Conservation (phyloP, 1,140 invertebrate species). For the Bombus terrestris region DNA sequence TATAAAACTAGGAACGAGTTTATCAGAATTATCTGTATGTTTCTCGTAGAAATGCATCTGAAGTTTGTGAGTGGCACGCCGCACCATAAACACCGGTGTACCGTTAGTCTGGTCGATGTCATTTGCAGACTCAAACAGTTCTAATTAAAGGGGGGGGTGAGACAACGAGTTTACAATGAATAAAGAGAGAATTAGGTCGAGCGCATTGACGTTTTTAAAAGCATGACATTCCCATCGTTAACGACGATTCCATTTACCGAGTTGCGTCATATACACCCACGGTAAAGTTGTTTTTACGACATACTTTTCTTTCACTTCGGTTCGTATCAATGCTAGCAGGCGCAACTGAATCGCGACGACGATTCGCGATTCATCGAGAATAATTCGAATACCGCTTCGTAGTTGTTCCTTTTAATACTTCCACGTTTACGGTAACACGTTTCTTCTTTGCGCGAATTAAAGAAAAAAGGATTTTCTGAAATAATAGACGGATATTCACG, state of each 20-base stretch:
- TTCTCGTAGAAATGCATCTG: not conserved
- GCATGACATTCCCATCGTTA: not conserved
- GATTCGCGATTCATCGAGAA: not conserved
- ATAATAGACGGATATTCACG: not conserved
- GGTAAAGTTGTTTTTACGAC: constrained; percentile 12
- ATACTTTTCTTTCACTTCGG: not conserved
- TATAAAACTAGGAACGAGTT: not conserved
- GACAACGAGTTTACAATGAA: constrained; percentile 35
- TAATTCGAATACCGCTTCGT: not conserved
- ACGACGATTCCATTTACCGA: constrained; percentile 22
- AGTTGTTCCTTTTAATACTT: not conserved
- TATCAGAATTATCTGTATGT: not conserved
- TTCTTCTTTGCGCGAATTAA: not conserved
- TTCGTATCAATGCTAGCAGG: not conserved
- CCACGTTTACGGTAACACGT: not conserved
- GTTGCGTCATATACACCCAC: not conserved
- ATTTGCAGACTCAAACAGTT: constrained; percentile 38
- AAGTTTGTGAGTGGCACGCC: not conserved
- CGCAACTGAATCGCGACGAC: not conserved
- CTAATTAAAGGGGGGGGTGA: constrained; percentile 30
- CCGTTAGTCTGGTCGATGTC: constrained; percentile 45
- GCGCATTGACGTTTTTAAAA: constrained; percentile 36
- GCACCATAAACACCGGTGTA: constrained; percentile 31
- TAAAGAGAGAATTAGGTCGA: constrained; percentile 45
- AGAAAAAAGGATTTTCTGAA: not conserved